Evolutionary conservation across 1,140 invertebrate genomes (phyloP).

Genomic region (Drosophila kepulauana): DNA sequence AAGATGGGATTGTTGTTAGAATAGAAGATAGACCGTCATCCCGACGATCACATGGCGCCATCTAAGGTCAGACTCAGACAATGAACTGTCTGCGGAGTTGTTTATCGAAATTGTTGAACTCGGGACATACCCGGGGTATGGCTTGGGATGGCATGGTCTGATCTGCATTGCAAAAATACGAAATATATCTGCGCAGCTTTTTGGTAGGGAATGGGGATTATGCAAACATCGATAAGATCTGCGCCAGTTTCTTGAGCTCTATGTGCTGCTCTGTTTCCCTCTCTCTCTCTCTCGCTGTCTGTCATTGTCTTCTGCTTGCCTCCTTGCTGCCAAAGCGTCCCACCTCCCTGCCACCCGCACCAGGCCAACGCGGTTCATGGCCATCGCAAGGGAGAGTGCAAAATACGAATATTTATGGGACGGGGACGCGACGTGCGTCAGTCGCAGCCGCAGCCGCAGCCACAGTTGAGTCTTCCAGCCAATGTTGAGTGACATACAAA

Average conservation of each 20-base stretch:
- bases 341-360: background rate
- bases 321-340: background rate
- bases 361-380: conserved; percentile 64
- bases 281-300: background rate
- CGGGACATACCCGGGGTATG: conserved; percentile 11
- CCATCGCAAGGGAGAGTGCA: conserved; percentile 55
- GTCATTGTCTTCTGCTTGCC: background rate
- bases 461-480: background rate
- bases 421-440: conserved; percentile 63
- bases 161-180: conserved; percentile 70
- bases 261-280: conserved; percentile 3
- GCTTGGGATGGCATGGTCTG: conserved; percentile 21
- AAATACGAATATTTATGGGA: conserved; percentile 67
- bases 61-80: conserved; percentile 70
- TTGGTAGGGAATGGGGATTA: conserved; percentile 53
- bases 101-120: conserved; percentile 64
- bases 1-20: conserved; percentile 21
- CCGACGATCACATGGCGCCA: conserved; percentile 57
- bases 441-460: conserved; percentile 1
- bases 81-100: conserved; percentile 60
- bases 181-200: conserved; percentile 44
- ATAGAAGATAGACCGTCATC: conserved; percentile 25
- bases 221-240: conserved; percentile 64
- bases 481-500: conserved; percentile 72
- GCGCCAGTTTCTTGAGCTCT: conserved; percentile 66